phyloP scores from a whole-genome alignment of 2,113 vertebrate species.

The Pseudorasbora parva region DNA sequence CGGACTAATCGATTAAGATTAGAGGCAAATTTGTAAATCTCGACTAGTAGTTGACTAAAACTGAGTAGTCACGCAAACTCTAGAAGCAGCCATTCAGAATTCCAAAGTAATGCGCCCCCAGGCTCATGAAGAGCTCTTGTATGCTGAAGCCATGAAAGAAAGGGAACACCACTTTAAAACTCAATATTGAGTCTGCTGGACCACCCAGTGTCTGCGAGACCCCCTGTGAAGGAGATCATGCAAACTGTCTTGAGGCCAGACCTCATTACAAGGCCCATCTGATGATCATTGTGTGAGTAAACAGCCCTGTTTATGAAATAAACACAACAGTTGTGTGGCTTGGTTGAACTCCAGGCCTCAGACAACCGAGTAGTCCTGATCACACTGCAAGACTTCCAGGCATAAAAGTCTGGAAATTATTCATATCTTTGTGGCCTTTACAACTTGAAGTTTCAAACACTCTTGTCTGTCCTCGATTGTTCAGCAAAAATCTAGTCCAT shows the following conservation, averaged over 20 bases:
- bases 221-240: neutral
- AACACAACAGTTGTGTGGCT: neutral
- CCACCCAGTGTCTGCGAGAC: slow-evolving; percentile 4
- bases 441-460: neutral
- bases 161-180: neutral
- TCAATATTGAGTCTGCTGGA: slow-evolving; percentile 7
- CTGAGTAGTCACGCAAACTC: neutral
- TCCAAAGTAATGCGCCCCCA: neutral
- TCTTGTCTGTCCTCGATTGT: too few relatives aligned
- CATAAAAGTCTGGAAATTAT: neutral
- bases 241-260: neutral
- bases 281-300: neutral
- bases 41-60: neutral
- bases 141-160: slow-evolving; percentile 9
- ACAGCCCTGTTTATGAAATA: neutral
- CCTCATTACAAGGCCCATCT: neutral
- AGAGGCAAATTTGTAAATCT: neutral
- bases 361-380: slow-evolving; percentile 21
- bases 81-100: neutral
- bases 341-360: neutral
- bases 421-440: neutral
- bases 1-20: neutral
- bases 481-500: too few relatives aligned
- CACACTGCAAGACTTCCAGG: neutral
- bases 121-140: slow-evolving; percentile 7